Base-by-base conservation (phyloP, 1,140 invertebrate genomes). In the Lineus longissimus region DNA sequence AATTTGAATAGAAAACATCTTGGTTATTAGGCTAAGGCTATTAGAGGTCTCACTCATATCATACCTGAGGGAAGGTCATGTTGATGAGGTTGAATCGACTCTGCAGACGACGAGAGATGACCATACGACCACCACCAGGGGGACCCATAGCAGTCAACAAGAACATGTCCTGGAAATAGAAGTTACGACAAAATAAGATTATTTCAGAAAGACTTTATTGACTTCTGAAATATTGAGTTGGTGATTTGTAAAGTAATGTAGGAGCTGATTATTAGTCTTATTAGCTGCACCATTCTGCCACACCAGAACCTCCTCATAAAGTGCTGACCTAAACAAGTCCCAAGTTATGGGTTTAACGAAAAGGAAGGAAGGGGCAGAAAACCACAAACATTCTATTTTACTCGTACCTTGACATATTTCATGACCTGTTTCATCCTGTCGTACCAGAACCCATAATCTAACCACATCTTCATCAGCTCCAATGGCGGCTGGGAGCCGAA, bases 401-500 rank as follows among this genome's bases (percentile, higher is more conserved):
- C 19, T 27, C 51, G 36, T 61, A 88, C 87, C 82, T 87, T 86
- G 62, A 91, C 85, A 71, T 88, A 88, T 73, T 87, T 91, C 62
- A 86, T 81, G 66, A 85, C 86, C 79, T 92, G 91, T 74, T 90
- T 91, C 45, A 81, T 78, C 0, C 78, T 65, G 71, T 81, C 78
- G 74, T 90, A 93, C 91, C 91, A 94, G 81, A 93, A 93, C 23
- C 88, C 89, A 75, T 93, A 92, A 81, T 91, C 90, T 30, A 93
- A 84, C 90, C 89, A 92, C 68, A 93, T 88, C n/a, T 89, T 83
- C 61, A 94, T 85, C 25, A 94, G 78, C 79, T 95, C 92, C 2
- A 95, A 76, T 1, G 92, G 90, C 15, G 91, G 91, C 74, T 93
- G 91, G 0, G 91, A 91, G 0, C 91, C 91, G 76, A 91, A 94